Percentiles rank a stretch among this genome's conserved stretches.
Conservation (phyloP, 1,140 invertebrate species). For the Drosophila kurseongensis region DNA sequence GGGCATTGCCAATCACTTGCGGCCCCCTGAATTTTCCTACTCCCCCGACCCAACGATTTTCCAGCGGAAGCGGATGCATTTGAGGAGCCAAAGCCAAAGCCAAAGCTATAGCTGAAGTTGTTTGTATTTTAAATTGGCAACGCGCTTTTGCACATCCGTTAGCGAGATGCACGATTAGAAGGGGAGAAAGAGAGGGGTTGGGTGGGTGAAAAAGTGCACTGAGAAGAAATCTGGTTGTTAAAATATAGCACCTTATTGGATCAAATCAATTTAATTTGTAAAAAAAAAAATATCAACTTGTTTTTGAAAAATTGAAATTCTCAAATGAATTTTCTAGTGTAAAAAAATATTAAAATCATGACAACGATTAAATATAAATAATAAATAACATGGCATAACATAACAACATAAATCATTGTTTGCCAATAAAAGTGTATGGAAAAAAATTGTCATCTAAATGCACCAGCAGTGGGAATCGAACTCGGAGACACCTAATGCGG, state of each 20-base stretch:
- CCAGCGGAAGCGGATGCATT: constrained; percentile 72
- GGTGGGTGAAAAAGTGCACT: constrained; percentile 6
- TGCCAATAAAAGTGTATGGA: no score
- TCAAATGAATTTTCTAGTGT: no score
- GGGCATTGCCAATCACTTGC: constrained; percentile 60
- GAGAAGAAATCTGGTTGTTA: not conserved
- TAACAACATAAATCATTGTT: not conserved
- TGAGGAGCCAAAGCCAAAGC: constrained; percentile 50
- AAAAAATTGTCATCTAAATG: no score
- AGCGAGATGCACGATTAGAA: constrained; percentile 41
- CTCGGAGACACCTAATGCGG: no score
- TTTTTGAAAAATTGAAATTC: no score
- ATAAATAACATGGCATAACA: no score
- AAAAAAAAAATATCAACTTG: no score
- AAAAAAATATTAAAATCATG: no score
- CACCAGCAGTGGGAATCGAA: no score
- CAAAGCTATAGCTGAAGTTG: constrained; percentile 60
- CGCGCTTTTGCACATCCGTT: constrained; percentile 80
- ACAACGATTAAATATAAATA: no score
- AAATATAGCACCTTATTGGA: no score
- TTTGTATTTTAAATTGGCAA: constrained; percentile 80
- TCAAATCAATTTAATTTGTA: no score
- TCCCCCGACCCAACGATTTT: not conserved
- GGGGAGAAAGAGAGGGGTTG: not conserved
- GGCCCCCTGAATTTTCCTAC: not conserved